A percentile compares a stretch with the other conserved stretches of the same genome.
Conservation (phyloP, 2,113 vertebrate genomes). For the Oxyura jamaicensis region DNA sequence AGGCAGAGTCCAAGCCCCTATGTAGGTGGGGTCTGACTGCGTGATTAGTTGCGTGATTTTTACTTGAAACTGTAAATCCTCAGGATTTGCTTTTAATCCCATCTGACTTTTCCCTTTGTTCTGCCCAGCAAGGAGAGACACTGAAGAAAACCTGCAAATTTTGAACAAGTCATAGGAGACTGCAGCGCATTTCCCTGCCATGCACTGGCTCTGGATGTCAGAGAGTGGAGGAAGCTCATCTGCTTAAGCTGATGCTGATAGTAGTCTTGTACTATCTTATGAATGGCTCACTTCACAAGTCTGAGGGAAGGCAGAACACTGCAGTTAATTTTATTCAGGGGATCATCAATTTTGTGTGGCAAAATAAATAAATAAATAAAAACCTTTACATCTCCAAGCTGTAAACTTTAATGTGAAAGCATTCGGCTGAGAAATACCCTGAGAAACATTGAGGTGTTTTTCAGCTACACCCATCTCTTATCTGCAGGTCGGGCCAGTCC, state of each 20-base stretch:
- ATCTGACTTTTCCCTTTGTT: background rate
- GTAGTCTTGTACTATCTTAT: background rate
- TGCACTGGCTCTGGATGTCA: background rate
- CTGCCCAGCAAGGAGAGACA: background rate
- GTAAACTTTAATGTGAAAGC: background rate
- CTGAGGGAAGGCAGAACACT: background rate
- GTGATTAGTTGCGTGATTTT: background rate
- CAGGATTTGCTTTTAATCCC: background rate
- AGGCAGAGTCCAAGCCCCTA: background rate
- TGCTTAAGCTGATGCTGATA: background rate
- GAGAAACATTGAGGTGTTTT: background rate
- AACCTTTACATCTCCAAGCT: background rate
- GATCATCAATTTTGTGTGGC: background rate
- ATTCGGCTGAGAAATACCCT: background rate
- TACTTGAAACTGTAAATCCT: background rate
- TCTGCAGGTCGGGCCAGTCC: background rate
- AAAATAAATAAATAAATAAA: background rate
- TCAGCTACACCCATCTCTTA: background rate
- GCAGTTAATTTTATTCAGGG: background rate
- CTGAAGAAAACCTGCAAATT: background rate
- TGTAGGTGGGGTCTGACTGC: background rate
- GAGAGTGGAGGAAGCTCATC: background rate
- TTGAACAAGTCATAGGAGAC: background rate
- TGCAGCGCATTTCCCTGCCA: background rate
- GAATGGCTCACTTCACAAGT: background rate